Conservation (phyloP, 2,888 invertebrate species). For the Cremastobaeus sp. region DNA sequence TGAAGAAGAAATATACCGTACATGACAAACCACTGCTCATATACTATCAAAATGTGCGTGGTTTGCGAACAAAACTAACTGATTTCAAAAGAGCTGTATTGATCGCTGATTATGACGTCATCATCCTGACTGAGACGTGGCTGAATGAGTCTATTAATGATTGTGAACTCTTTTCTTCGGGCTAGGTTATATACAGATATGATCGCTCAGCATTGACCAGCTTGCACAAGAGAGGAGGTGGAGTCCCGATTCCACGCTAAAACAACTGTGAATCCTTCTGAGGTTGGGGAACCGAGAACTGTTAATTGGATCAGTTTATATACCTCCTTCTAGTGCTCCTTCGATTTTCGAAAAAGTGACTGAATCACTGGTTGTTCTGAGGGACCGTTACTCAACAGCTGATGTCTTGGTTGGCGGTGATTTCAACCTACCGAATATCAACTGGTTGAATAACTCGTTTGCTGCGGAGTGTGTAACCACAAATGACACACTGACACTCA, state of each 20-base stretch:
- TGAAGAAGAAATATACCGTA: neutral
- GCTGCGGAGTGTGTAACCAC: neutral
- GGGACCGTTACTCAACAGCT: too few species aligned
- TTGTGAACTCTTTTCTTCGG: neutral
- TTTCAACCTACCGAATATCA: neutral
- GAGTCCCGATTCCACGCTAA: neutral
- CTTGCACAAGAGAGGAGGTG: neutral
- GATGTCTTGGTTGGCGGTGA: neutral
- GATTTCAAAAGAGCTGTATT: neutral
- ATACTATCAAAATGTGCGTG: neutral
- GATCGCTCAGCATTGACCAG: neutral
- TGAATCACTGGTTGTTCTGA: neutral
- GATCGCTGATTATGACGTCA: neutral
- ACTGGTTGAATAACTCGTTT: neutral
- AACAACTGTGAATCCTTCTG: neutral
- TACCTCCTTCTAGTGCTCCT: neutral
- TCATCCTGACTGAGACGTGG: neutral
- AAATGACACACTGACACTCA: neutral
- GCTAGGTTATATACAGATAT: neutral
- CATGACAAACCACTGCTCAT: neutral
- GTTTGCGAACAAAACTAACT: neutral
- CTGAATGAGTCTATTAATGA: neutral
- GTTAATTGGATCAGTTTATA: neutral
- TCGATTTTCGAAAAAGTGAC: neutral
- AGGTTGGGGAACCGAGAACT: neutral